A percentile compares a stretch with the other conserved stretches of the same genome.
phyloP scores from a whole-genome alignment of 2,888 invertebrate genomes.

The Pristionchus mayeri region DNA sequence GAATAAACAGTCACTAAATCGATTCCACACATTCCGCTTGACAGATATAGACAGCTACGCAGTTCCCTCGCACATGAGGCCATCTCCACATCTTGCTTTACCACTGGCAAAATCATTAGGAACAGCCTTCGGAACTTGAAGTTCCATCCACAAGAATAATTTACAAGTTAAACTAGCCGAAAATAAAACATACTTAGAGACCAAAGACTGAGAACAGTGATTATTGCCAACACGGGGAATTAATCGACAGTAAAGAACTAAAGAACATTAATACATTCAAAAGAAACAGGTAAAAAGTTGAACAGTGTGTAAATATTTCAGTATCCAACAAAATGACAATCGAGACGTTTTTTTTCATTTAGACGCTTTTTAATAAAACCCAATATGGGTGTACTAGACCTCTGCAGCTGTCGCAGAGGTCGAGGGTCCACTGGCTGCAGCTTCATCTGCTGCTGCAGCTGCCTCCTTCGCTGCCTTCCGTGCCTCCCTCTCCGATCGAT shows the following conservation, averaged over 20 bases:
- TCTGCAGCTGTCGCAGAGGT: not conserved
- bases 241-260: not conserved
- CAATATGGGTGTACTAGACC: no score
- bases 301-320: not conserved
- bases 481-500: not conserved
- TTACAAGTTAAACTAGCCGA: not conserved
- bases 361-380: no score
- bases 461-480: not conserved
- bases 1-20: no score
- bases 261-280: no score
- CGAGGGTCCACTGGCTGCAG: not conserved
- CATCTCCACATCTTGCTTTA: not conserved
- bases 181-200: not conserved
- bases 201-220: not conserved
- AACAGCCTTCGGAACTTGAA: not conserved
- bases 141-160: not conserved
- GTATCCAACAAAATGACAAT: not conserved
- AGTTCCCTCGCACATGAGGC: no score
- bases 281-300: no score
- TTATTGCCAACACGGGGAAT: no score
- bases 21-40: no score
- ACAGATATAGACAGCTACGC: no score
- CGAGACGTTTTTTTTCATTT: not conserved
- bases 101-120: not conserved
- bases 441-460: slow-evolving; percentile 26